Base-by-base conservation (phyloP, 2,888 invertebrate species). In the Synergus itoensis region DNA sequence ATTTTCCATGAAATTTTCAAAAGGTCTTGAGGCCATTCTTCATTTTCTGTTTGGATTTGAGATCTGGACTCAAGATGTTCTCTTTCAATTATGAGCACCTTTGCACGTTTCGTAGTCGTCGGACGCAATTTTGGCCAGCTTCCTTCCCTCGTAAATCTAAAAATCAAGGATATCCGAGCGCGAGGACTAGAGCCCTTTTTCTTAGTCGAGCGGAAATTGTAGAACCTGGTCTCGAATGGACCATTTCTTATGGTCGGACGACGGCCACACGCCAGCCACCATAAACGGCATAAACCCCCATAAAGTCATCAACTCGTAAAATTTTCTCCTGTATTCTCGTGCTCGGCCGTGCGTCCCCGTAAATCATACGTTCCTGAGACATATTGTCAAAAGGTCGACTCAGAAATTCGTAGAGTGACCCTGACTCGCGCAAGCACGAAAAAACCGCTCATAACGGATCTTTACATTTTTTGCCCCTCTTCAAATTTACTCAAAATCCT, bases 251-350 rank as follows among this genome's bases (percentile, higher is more conserved):
- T 89, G 89, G 88, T 88, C 88, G 87, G 84, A 84, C 88, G 89
- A 89, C 89, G 88, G 89, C 89, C 90, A 89, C 88, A 89, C 89
- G 90, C 88, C 90, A 86, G 90, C 89, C 90, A 90, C 90, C 90
- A 89, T 89, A 86, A 88, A 87, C 89, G 89, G 90, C 90, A 89
- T 89, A 86, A 87, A 87, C 88, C 86, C 80, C 86, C 88, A 88
- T 89, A 90, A 90, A 89, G 84, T 89, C 88, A 87, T 88, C 86
- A 86, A 85, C 85, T 90, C 88, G 86, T 89, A 89, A 90, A 90
- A 87, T 86, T 87, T 87, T 86, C 85, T 83, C 83, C 85, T 81
- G 80, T 80, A 80, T 86, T 85, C 78, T 64, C 64, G 57, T 41
- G 18, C 36, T 78, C 63, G 48, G 80, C 53, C 77, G 73, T 76